These are phyloP conservation scores for Adrianichthys oophorus DNA, from an alignment of 2,797 vertebrate species.

Conservation along the genomic window DNA sequence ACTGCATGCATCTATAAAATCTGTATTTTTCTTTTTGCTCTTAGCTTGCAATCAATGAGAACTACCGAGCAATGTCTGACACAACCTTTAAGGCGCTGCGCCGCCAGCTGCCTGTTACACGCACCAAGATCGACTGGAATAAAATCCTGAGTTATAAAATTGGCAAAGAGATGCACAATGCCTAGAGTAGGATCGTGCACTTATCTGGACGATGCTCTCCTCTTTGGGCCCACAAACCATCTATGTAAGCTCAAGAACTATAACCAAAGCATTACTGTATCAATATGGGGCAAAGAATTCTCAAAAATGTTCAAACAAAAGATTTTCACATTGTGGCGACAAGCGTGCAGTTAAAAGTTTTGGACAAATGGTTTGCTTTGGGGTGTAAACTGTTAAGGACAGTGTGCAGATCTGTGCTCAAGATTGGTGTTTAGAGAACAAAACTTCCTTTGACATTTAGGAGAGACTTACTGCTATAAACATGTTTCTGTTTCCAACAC, in stretches of 20 bases:
- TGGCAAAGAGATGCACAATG: slow-evolving; percentile 99
- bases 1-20: not conserved
- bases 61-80: slow-evolving; percentile 99
- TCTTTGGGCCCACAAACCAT: slow-evolving; percentile 43
- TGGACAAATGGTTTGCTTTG: slow-evolving; percentile 49
- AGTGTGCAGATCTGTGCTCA: slow-evolving; percentile 56
- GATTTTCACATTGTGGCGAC: slow-evolving; percentile 50
- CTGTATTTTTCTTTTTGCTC: slow-evolving; percentile 2
- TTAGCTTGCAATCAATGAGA: slow-evolving; percentile 97
- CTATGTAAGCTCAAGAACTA: slow-evolving; percentile 57
- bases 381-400: slow-evolving; percentile 42
- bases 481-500: slow-evolving; percentile 24
- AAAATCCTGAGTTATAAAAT: slow-evolving; percentile 99
- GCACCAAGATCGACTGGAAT: slow-evolving; percentile 99
- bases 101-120: slow-evolving; percentile 95
- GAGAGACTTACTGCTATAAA: slow-evolving; percentile 29
- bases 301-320: slow-evolving; percentile 40
- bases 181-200: slow-evolving; percentile 77
- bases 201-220: slow-evolving; percentile 34
- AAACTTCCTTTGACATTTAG: slow-evolving; percentile 6
- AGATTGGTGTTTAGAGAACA: slow-evolving; percentile 33
- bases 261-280: slow-evolving; percentile 75
- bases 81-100: slow-evolving; percentile 99
- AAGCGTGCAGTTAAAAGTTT: slow-evolving; percentile 35
- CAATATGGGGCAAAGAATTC: slow-evolving; percentile 65